These are phyloP conservation scores for Poeciliopsis presidionis DNA, from an alignment of 2,797 vertebrate species.

Conservation along the genomic window DNA sequence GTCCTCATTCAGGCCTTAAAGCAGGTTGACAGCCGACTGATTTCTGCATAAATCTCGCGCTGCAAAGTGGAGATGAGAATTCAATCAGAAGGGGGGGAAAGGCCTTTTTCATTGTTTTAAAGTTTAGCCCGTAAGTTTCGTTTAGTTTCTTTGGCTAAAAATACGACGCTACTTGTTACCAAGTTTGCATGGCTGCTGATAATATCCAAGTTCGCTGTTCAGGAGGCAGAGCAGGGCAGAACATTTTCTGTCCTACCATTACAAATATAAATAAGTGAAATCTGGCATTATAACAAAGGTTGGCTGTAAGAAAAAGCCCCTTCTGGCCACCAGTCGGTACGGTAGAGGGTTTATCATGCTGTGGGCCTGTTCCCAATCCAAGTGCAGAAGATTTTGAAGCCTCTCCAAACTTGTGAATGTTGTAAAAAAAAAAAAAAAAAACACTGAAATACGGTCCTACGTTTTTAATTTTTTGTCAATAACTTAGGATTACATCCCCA, in stretches of 20 bases:
- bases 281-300: background rate
- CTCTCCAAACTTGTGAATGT: background rate
- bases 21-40: too few relatives aligned
- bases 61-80: background rate
- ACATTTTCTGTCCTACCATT: background rate
- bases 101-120: too few relatives aligned
- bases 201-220: background rate
- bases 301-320: background rate
- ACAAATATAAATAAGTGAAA: background rate
- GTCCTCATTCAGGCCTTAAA: background rate
- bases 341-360: conserved; percentile 2
- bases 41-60: background rate
- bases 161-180: too few relatives aligned
- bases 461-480: too few relatives aligned
- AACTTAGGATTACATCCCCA: background rate
- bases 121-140: too few relatives aligned
- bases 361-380: background rate
- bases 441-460: background rate
- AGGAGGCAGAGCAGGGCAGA: background rate
- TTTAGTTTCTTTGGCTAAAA: too few relatives aligned
- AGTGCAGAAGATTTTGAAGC: background rate
- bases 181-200: background rate
- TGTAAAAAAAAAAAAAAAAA: too few relatives aligned
- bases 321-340: background rate
- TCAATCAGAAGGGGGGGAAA: background rate